Conservation (phyloP, 2,113 vertebrate species). For the Upupa epops region DNA sequence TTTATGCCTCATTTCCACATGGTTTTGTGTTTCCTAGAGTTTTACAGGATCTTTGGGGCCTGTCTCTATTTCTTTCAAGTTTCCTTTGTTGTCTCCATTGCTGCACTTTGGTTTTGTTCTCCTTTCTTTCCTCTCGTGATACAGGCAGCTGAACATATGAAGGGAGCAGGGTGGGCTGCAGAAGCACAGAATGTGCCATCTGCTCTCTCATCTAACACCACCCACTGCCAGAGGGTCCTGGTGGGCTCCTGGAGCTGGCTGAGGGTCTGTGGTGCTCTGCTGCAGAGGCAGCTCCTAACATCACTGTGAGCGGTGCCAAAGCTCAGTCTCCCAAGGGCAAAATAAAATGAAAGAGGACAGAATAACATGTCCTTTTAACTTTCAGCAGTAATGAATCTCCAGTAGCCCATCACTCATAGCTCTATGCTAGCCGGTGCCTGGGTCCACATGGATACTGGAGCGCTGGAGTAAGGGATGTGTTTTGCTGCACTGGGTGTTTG, state of each 20-base stretch:
- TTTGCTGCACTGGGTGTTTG: not conserved
- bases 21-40: not conserved
- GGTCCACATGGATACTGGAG: rapidly evolving
- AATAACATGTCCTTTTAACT: rapidly evolving
- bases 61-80: rapidly evolving
- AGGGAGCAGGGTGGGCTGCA: not conserved
- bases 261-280: not conserved
- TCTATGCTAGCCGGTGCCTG: not conserved
- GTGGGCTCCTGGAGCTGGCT: not conserved
- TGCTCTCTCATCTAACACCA: not conserved
- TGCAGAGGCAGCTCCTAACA: not conserved
- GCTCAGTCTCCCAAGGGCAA: not conserved
- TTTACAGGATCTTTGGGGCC: not conserved
- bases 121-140: rapidly evolving
- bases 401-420: not conserved
- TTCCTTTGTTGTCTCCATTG: not conserved
- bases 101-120: not conserved
- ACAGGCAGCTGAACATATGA: rapidly evolving
- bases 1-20: not conserved
- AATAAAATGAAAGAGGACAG: not conserved
- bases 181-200: not conserved
- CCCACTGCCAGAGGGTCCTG: not conserved
- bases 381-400: not conserved
- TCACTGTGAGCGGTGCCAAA: not conserved
- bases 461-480: not conserved